Conservation (phyloP, 2,888 invertebrate genomes). For the Tetragonisca angustula region DNA sequence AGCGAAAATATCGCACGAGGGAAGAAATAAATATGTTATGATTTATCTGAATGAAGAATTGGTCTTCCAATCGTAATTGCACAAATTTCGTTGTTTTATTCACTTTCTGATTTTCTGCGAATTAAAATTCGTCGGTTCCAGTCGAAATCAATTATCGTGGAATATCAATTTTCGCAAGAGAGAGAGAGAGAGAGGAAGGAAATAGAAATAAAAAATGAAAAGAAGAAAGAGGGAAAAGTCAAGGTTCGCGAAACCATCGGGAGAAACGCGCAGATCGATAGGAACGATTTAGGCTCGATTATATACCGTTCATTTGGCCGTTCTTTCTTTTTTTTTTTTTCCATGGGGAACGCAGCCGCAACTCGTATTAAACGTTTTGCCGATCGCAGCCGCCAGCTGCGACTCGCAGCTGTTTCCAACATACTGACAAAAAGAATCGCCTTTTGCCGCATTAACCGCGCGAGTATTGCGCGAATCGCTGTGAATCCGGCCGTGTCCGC, state of each 20-base stretch:
- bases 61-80: not conserved
- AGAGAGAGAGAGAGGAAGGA: too few species aligned
- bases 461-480: slow-evolving; percentile 29
- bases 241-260: not conserved
- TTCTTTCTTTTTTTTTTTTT: slow-evolving; percentile 9
- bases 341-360: not conserved
- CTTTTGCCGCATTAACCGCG: slow-evolving; percentile 52
- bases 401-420: slow-evolving; percentile 61
- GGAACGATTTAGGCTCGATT: slow-evolving; percentile 5
- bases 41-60: not conserved
- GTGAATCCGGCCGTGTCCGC: slow-evolving; percentile 4
- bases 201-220: too few species aligned
- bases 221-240: not conserved
- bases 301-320: slow-evolving; percentile 15
- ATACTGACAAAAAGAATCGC: slow-evolving; percentile 57
- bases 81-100: not conserved
- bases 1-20: too few species aligned
- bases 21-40: too few species aligned
- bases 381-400: slow-evolving; percentile 31
- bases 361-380: slow-evolving; percentile 57
- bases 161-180: too few species aligned
- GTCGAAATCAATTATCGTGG: too few species aligned
- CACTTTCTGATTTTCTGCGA: not conserved
- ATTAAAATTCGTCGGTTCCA: not conserved
- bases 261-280: not conserved